Percentiles rank a stretch among this genome's conserved stretches.
phyloP scores from a whole-genome alignment of 1,140 invertebrate genomes.

The Oscheius sp. region DNA sequence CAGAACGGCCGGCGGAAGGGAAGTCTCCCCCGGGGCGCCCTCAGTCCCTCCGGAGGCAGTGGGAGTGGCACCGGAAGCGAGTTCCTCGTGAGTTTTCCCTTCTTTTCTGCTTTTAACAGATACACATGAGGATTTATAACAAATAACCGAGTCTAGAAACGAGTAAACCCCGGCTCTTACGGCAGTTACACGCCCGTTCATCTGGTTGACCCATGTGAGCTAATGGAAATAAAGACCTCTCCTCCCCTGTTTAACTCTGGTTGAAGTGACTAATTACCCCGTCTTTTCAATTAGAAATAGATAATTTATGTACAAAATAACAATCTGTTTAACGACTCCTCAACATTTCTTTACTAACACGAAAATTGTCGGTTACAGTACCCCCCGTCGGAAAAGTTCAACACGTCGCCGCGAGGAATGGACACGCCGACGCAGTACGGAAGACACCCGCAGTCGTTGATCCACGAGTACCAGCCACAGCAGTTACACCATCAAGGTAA shows the following conservation, averaged over 20 bases:
- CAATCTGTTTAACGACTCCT: too few relatives aligned
- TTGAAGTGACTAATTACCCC: neutral
- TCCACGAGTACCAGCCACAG: neutral
- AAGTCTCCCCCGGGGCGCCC: neutral
- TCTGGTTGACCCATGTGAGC: slow-evolving; percentile 18
- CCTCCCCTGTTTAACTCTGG: neutral
- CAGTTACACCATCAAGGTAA: neutral
- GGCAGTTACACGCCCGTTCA: slow-evolving; percentile 10
- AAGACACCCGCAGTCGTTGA: neutral
- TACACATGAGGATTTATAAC: slow-evolving; percentile 8
- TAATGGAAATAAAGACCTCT: neutral
- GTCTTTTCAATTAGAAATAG: too few relatives aligned
- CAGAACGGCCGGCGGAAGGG: neutral
- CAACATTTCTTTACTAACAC: neutral
- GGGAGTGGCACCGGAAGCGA: slow-evolving; percentile 27
- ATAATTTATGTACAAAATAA: too few relatives aligned
- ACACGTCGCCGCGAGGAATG: neutral
- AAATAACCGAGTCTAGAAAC: slow-evolving; percentile 18
- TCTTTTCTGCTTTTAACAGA: slow-evolving; percentile 3
- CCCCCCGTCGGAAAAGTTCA: slow-evolving; percentile 6
- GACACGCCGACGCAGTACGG: slow-evolving; percentile 1
- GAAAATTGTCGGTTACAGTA: neutral
- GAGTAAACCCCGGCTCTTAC: slow-evolving; percentile 5
- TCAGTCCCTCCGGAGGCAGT: slow-evolving; percentile 15
- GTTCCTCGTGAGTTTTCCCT: slow-evolving; percentile 19